Conservation (phyloP, 2,113 vertebrate genomes). For the Eidolon helvum region DNA sequence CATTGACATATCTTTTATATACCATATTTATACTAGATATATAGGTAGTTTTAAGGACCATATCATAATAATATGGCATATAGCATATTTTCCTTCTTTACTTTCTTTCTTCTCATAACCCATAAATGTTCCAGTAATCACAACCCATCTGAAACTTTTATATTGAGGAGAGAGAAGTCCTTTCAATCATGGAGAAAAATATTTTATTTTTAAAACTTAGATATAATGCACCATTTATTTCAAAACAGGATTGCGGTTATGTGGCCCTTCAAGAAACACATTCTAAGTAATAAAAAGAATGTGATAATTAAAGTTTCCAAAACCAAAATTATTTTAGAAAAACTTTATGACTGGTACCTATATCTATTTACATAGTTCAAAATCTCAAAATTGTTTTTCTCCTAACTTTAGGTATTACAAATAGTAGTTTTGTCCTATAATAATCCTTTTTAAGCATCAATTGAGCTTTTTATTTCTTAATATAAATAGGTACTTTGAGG, state of each 20-base stretch:
- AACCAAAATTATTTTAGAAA: too few species aligned
- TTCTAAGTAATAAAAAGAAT: slow-evolving; percentile 7
- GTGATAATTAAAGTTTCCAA: background rate
- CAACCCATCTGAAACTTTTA: background rate
- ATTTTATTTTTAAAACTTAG: background rate
- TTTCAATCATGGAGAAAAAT: background rate
- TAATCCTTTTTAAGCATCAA: background rate
- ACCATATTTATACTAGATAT: background rate
- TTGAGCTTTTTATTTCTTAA: background rate
- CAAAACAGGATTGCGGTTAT: background rate
- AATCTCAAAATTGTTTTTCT: background rate
- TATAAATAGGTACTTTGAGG: background rate
- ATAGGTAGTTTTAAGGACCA: background rate
- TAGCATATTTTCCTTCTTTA: slow-evolving; percentile 47
- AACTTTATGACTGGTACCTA: background rate
- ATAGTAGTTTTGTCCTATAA: slow-evolving; percentile 15
- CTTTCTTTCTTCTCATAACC: background rate
- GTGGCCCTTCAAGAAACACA: background rate
- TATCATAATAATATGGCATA: background rate
- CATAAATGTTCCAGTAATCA: background rate
- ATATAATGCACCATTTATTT: slow-evolving; percentile 9
- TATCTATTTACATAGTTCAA: background rate
- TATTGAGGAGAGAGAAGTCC: background rate
- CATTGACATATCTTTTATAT: background rate
- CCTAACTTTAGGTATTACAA: background rate